phyloP scores from a whole-genome alignment of 2,797 vertebrate species.

The Monodelphis domestica region DNA sequence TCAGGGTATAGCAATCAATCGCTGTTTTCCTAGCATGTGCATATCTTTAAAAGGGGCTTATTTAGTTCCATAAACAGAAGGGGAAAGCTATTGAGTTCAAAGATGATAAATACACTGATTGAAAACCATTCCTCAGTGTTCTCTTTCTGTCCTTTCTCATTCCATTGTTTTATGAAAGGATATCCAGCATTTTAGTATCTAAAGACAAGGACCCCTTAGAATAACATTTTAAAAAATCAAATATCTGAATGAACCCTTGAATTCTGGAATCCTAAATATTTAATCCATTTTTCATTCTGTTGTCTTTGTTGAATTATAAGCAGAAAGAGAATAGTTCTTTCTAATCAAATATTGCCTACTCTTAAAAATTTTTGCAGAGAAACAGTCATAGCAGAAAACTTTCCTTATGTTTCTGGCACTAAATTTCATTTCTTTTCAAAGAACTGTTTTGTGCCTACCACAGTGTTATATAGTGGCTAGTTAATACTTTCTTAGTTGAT shows the following conservation, averaged over 20 bases:
- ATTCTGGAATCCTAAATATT: rapidly evolving
- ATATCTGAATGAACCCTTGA: rapidly evolving
- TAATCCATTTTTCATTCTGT: neutral
- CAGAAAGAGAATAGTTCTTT: neutral
- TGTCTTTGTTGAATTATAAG: neutral
- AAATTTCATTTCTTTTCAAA: neutral
- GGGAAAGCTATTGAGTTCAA: constrained; percentile 25
- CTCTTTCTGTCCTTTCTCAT: neutral
- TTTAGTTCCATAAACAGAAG: constrained; percentile 40
- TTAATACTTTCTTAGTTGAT: rapidly evolving
- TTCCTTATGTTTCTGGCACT: rapidly evolving
- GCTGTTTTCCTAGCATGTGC: constrained; percentile 46
- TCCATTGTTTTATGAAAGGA: neutral
- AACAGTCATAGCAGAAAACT: neutral
- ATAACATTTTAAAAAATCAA: rapidly evolving
- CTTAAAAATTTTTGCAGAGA: neutral
- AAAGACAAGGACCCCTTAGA: neutral
- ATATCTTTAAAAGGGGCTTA: constrained; percentile 32
- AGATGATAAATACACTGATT: neutral
- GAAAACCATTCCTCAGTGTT: constrained; percentile 20
- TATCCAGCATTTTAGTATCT: neutral
- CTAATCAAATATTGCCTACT: rapidly evolving
- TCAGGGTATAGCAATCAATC: constrained; percentile 63
- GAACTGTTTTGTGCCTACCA: neutral
- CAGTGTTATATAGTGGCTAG: neutral